A percentile compares a stretch with the other conserved stretches of the same genome.
Evolutionary conservation across 2,888 invertebrate genomes (phyloP).

Genomic region (Embidobia sp.): DNA sequence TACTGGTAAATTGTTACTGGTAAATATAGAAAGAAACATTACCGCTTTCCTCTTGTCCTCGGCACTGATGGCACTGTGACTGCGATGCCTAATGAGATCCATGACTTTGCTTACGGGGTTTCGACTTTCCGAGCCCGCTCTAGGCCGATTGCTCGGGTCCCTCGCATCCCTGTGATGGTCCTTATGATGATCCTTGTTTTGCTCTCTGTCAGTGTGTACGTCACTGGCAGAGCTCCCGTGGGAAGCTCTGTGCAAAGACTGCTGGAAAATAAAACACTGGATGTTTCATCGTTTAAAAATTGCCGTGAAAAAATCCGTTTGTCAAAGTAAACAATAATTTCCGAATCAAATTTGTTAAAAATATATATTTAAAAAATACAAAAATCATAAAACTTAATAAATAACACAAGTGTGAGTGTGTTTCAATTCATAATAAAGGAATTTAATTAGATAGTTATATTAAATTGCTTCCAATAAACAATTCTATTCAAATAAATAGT

Average conservation of each 20-base stretch:
- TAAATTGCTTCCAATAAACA: no score
- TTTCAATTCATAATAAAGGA: no score
- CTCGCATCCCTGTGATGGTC: conserved; percentile 70
- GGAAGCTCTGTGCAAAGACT: conserved; percentile 76
- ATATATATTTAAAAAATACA: no score
- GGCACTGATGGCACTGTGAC: conserved; percentile 87
- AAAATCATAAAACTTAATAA: no score
- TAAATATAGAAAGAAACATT: no score
- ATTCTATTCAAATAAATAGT: no score
- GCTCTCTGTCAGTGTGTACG: conserved; percentile 72
- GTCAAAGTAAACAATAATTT: no score
- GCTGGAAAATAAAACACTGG: conserved; percentile 64
- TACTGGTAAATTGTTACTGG: no score
- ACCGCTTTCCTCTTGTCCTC: conserved; percentile 89
- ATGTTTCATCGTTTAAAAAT: conserved; percentile 31
- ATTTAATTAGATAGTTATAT: no score
- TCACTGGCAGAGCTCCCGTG: conserved; percentile 77
- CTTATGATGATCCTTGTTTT: conserved; percentile 69
- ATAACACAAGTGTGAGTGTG: no score
- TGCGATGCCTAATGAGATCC: conserved; percentile 92
- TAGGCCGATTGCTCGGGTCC: conserved; percentile 72
- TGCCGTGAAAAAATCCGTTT: no score
- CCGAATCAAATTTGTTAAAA: no score
- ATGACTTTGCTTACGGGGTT: conserved; percentile 95
- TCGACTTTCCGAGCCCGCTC: conserved; percentile 83